Evolutionary conservation across 2,888 invertebrate genomes (phyloP), one percentile per base, ranked within the genome.

Genomic region (Ligdia adustata): DNA sequence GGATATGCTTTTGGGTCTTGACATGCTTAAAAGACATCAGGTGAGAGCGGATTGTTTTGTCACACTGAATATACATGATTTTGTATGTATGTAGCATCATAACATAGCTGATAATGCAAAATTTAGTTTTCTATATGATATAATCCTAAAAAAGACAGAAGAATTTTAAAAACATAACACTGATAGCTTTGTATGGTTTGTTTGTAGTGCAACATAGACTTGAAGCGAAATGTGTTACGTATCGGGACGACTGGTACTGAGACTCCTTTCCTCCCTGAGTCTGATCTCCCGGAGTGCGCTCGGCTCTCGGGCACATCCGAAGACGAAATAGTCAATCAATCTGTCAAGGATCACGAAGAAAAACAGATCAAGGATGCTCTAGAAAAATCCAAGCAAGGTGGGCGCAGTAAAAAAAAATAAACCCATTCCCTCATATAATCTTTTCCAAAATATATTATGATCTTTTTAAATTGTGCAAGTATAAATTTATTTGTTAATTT

Each of bases 1-100:
- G 98, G 99, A 99, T 72, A 98, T 99, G 97, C 88, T 99, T 45
- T 91, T 99, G 7, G 99, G 99, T 0, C 91, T 99, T 41, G 99
- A 99, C 74, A 99, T 99, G 98, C 91, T 99, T 0, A 98, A 97
- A 85, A 91, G 99, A 66, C 99, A 99, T 91, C 98, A 98, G 92
- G 96, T 96, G 60, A 60, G 3, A 16, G n/a, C n/a, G n/a, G n/a
- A n/a, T n/a, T n/a, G n/a, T n/a, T n/a, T n/a, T n/a, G n/a, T n/a
- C n/a, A n/a, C n/a, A n/a, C n/a, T n/a, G n/a, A n/a, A n/a, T n/a
- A n/a, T n/a, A n/a, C n/a, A n/a, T n/a, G n/a, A n/a, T n/a, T n/a
- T n/a, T n/a, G n/a, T n/a, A n/a, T n/a, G n/a, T n/a, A n/a, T n/a
- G n/a, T n/a, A n/a, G n/a, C n/a, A n/a, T n/a, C n/a, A n/a, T n/a